A percentile compares a stretch with the other conserved stretches of the same genome.
phyloP scores from a whole-genome alignment of 2,888 invertebrate species.

The Acrobasis consociella region DNA sequence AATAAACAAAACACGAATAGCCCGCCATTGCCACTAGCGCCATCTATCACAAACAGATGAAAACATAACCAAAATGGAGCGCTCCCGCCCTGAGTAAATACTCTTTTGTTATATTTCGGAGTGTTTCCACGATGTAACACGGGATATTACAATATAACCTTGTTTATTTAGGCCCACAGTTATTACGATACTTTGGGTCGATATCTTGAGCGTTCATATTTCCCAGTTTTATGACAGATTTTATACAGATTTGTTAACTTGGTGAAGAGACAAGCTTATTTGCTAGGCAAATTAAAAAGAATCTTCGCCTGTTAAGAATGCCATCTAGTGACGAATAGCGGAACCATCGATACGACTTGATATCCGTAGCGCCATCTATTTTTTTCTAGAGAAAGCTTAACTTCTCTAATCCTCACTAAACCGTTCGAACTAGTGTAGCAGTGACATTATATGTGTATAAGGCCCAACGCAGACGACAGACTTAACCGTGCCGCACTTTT shows the following conservation, averaged over 20 bases:
- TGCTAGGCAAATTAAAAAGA: no score
- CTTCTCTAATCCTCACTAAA: no score
- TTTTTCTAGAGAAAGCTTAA: no score
- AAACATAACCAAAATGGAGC: background rate
- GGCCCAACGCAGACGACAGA: no score
- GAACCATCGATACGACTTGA: no score
- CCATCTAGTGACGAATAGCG: no score
- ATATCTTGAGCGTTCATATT: slow-evolving; percentile 17
- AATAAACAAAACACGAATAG: background rate
- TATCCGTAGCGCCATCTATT: no score
- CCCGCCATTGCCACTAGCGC: background rate
- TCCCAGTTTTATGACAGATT: background rate
- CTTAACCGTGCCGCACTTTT: no score
- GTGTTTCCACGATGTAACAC: slow-evolving; percentile 10
- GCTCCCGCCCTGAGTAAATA: slow-evolving; percentile 4
- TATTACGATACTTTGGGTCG: slow-evolving; percentile 28
- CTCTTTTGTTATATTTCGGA: slow-evolving; percentile 7
- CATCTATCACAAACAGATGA: background rate
- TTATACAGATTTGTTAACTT: background rate
- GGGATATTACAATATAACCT: slow-evolving; percentile 27
- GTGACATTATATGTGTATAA: no score
- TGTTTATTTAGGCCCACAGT: slow-evolving; percentile 40
- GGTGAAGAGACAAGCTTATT: no score
- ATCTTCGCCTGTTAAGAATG: no score
- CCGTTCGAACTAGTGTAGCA: no score